Percentiles rank a stretch among this genome's conserved stretches.
These are phyloP conservation scores for Drosophila mulleri DNA, from an alignment of 2,888 invertebrate species.

Conservation along the genomic window DNA sequence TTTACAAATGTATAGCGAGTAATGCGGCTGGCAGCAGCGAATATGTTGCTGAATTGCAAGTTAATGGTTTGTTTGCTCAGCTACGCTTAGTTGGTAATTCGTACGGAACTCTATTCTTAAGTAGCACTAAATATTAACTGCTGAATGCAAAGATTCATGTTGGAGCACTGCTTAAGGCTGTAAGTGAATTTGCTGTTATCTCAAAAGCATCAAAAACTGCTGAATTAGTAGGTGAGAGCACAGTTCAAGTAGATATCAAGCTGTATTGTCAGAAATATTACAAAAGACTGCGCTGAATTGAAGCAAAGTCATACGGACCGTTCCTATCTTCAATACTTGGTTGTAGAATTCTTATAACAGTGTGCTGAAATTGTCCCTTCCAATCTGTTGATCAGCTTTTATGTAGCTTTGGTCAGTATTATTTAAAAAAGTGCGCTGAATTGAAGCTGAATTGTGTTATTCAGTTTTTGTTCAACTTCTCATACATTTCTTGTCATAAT, in stretches of 20 bases:
- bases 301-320: neutral
- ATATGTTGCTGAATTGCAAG: conserved; percentile 87
- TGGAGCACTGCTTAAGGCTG: conserved; percentile 51
- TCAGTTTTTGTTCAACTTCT: neutral
- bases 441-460: neutral
- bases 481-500: neutral
- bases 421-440: neutral
- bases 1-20: conserved; percentile 91
- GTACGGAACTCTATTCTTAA: conserved; percentile 36
- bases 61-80: conserved; percentile 86
- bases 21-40: conserved; percentile 90
- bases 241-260: conserved; percentile 16
- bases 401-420: too few relatives aligned
- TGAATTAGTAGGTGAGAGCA: conserved; percentile 13
- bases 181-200: conserved; percentile 2
- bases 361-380: neutral
- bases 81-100: conserved; percentile 37
- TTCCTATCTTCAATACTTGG: neutral
- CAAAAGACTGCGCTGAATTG: conserved; percentile 11
- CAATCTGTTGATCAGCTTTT: too few relatives aligned
- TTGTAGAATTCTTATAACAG: too few relatives aligned
- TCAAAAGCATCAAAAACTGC: conserved; percentile 24
- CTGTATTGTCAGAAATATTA: conserved; percentile 10
- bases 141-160: conserved; percentile 52
- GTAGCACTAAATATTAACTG: conserved; percentile 43